These are phyloP conservation scores for Drosophila vallismaia DNA, from an alignment of 2,888 invertebrate genomes.

Conservation along the genomic window DNA sequence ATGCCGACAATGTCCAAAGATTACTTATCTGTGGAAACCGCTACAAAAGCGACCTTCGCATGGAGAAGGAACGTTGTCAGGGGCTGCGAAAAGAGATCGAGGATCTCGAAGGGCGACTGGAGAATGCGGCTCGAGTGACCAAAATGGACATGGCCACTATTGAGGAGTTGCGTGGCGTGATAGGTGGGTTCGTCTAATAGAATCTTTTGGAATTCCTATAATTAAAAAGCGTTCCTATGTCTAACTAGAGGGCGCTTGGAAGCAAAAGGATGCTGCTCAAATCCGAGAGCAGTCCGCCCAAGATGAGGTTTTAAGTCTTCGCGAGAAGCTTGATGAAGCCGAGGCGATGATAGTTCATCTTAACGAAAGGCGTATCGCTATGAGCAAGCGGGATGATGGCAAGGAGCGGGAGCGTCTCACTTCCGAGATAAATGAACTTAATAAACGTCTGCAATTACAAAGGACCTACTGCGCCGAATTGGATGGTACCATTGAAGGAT, in stretches of 20 bases:
- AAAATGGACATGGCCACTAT: constrained; percentile 82
- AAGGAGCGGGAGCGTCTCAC: constrained; percentile 82
- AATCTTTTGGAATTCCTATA: rapidly evolving
- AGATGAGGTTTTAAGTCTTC: constrained; percentile 79
- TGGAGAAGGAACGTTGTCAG: constrained; percentile 68
- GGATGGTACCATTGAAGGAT: constrained; percentile 77
- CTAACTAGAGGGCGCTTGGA: constrained; percentile 82
- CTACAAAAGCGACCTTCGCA: constrained; percentile 76
- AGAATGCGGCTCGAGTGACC: constrained; percentile 70
- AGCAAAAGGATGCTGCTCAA: constrained; percentile 83
- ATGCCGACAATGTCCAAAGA: constrained; percentile 82
- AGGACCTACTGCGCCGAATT: constrained; percentile 81
- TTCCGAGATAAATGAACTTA: constrained; percentile 82
- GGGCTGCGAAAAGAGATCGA: constrained; percentile 75
- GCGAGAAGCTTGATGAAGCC: constrained; percentile 79
- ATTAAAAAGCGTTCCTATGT: not conserved
- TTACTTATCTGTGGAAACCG: constrained; percentile 80
- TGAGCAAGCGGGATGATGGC: constrained; percentile 77
- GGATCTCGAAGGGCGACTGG: constrained; percentile 66
- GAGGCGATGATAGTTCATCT: constrained; percentile 78
- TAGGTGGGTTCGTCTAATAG: constrained; percentile 63
- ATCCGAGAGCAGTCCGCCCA: constrained; percentile 82
- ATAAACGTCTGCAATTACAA: constrained; percentile 82
- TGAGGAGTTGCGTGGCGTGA: constrained; percentile 79
- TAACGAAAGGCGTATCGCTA: constrained; percentile 73